Conservation (phyloP, 2,797 vertebrate species). For the Hybognathus amarus region DNA sequence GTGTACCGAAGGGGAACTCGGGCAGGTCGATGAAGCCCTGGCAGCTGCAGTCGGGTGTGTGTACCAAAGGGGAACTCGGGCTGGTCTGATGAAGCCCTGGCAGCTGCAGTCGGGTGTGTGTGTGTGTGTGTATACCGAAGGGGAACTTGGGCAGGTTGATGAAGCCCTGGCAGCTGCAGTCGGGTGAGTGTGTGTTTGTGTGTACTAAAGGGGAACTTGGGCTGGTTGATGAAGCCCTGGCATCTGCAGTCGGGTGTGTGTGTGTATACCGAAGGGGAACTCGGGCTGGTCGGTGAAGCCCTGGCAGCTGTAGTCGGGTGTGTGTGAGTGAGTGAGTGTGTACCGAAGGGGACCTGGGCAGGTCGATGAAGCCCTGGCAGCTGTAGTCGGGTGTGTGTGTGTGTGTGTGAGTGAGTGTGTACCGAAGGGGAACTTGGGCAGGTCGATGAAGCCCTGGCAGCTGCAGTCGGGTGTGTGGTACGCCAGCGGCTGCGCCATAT, state of each 20-base stretch:
- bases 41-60: slow-evolving; percentile 80
- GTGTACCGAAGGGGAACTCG: no score
- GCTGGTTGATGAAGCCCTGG: slow-evolving; percentile 95
- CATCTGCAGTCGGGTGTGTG: slow-evolving; percentile 82
- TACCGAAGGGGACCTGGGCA: slow-evolving; percentile 94
- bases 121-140: slow-evolving; percentile 76
- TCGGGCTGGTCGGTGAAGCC: slow-evolving; percentile 96
- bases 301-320: slow-evolving; percentile 85
- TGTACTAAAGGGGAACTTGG: slow-evolving; percentile 95
- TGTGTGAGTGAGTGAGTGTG: no score
- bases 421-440: slow-evolving; percentile 96
- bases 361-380: slow-evolving; percentile 94
- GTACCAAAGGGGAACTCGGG: slow-evolving; percentile 94
- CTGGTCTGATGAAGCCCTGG: slow-evolving; percentile 72
- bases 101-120: no score
- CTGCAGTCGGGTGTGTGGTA: slow-evolving; percentile 92
- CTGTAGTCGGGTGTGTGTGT: slow-evolving; percentile 76
- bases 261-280: slow-evolving; percentile 89
- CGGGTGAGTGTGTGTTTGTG: slow-evolving; percentile 51
- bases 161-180: slow-evolving; percentile 92
- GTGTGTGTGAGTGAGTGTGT: slow-evolving; percentile 57
- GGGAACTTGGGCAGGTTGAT: slow-evolving; percentile 96
- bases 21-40: slow-evolving; percentile 99
- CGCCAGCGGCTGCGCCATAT: slow-evolving; percentile 91
- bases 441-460: slow-evolving; percentile 94